A percentile compares a stretch with the other conserved stretches of the same genome.
These are phyloP conservation scores for Mesodorylaimus sp. DNA, from an alignment of 2,888 invertebrate species.

Conservation along the genomic window DNA sequence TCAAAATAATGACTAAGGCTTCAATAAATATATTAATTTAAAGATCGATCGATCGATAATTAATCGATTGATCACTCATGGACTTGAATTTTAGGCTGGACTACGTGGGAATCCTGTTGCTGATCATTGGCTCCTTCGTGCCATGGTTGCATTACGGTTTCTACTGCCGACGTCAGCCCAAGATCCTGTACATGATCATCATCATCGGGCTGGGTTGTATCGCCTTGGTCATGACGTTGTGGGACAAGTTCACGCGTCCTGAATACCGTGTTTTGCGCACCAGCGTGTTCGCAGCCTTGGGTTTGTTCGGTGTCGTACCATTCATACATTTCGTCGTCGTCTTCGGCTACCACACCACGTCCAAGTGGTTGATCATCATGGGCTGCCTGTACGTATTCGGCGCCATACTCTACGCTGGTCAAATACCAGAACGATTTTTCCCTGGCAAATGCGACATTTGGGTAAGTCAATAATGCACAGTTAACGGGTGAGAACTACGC, in stretches of 20 bases:
- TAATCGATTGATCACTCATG: too few relatives aligned
- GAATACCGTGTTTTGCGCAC: conserved; percentile 69
- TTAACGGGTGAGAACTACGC: too few relatives aligned
- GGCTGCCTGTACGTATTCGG: conserved; percentile 82
- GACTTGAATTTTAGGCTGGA: conserved; percentile 60
- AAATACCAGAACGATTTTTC: conserved; percentile 96
- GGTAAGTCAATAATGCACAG: conserved; percentile 40
- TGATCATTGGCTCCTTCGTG: conserved; percentile 93
- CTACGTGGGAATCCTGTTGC: conserved; percentile 87
- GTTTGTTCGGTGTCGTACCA: conserved; percentile 64
- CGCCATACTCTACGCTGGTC: conserved; percentile 78
- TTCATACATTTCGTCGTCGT: conserved; percentile 83
- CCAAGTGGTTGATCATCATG: conserved; percentile 86
- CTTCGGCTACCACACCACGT: too few relatives aligned
- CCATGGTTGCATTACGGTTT: conserved; percentile 98
- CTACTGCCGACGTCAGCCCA: conserved; percentile 84
- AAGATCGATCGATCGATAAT: too few relatives aligned
- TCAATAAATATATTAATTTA: conserved; percentile 5
- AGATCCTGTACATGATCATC: conserved; percentile 68
- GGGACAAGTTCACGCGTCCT: conserved; percentile 88
- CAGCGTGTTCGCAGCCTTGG: conserved; percentile 87
- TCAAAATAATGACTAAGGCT: too few relatives aligned
- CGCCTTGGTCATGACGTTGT: conserved; percentile 79
- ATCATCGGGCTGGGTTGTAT: conserved; percentile 73
- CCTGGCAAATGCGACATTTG: conserved; percentile 92